Percentiles rank a stretch among this genome's conserved stretches.
Conservation (phyloP, 2,888 invertebrate genomes). For the Drosophila kuntzei region DNA sequence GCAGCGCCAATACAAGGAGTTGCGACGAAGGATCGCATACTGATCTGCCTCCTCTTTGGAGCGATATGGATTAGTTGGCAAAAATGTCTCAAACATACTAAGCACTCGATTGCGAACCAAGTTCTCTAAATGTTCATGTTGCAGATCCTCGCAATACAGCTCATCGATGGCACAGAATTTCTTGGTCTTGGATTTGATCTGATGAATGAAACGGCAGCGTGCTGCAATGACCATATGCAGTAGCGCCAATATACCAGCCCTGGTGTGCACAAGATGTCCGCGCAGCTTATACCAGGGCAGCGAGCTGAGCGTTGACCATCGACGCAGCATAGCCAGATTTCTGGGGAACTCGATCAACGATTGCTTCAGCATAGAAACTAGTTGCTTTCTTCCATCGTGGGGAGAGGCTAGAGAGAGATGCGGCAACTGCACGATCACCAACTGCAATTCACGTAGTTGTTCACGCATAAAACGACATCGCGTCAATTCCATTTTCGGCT, state of each 20-base stretch:
- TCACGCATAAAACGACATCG: slow-evolving; percentile 82
- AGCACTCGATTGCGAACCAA: slow-evolving; percentile 79
- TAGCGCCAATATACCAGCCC: slow-evolving; percentile 85
- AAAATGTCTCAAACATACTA: slow-evolving; percentile 76
- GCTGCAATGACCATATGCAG: slow-evolving; percentile 86
- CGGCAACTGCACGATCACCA: slow-evolving; percentile 72
- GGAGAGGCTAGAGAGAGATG: not conserved
- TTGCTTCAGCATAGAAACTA: slow-evolving; percentile 78
- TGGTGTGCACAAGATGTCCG: slow-evolving; percentile 83
- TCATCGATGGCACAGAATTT: not conserved
- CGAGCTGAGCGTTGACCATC: slow-evolving; percentile 84
- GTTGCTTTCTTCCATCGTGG: not conserved
- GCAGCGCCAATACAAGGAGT: slow-evolving; percentile 88
- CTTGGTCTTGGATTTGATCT: not conserved
- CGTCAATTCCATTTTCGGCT: not conserved
- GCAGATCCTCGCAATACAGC: not conserved
- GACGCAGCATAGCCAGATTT: slow-evolving; percentile 87
- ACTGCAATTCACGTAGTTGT: slow-evolving; percentile 85
- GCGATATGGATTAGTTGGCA: slow-evolving; percentile 52
- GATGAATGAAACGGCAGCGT: slow-evolving; percentile 68
- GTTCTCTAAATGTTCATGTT: slow-evolving; percentile 29
- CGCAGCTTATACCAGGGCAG: slow-evolving; percentile 87
- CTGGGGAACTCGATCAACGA: slow-evolving; percentile 87
- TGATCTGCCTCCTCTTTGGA: slow-evolving; percentile 47
- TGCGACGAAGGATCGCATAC: slow-evolving; percentile 72